Base-by-base conservation (phyloP, 2,113 vertebrate species). In the Lepisosteus osseus region DNA sequence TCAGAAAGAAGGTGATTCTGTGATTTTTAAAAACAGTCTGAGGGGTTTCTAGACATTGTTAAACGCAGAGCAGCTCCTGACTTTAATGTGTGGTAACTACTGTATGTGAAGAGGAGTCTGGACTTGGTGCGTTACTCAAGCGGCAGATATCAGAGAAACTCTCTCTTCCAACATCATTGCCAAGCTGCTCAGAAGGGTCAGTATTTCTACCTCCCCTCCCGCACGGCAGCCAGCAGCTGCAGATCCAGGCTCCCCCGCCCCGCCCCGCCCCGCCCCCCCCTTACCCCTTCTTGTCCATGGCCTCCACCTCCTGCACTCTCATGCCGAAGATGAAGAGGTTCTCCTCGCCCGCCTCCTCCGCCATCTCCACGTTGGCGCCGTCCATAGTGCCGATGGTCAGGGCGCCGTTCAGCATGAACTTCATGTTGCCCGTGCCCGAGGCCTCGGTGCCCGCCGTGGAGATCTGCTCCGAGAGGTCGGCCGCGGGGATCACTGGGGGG, bases 301-400 rank as follows among this genome's bases (percentile, higher is more conserved):
- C 92, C 68, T 94, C 89, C 14, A 96, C 94, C 0, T 95, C 94
- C 3, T 93, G 86, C 70, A 96, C 93, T 3, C 83, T 84, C 92
- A 96, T 91, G 75, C 95, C 95, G 3, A 96, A 97, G 72, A 96
- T 94, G 85, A 97, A 97, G 70, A 97, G 93, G 83, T 97, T 96
- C 44, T 96, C 90, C 1, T 92, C 81, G 0, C 95, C 92, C 0
- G 95, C 94, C 70, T 97, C 95, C 81, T 96, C 94, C 0, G 94
- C 94, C 95, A 96, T 97, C 85, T 96, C 95, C 82, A 95, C 95
- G 0, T 95, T 96, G 73, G 95, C 95, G 0, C 95, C 94, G 0
- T 96, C 95, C 95, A 95, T 94, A 57, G 95, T 96, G 4, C 95
- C 95, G 0, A 97, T 94, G 77, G 95, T 96, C 62, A 97, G 93